phyloP scores from a whole-genome alignment of 2,113 vertebrate genomes.

The Macquaria australasica region DNA sequence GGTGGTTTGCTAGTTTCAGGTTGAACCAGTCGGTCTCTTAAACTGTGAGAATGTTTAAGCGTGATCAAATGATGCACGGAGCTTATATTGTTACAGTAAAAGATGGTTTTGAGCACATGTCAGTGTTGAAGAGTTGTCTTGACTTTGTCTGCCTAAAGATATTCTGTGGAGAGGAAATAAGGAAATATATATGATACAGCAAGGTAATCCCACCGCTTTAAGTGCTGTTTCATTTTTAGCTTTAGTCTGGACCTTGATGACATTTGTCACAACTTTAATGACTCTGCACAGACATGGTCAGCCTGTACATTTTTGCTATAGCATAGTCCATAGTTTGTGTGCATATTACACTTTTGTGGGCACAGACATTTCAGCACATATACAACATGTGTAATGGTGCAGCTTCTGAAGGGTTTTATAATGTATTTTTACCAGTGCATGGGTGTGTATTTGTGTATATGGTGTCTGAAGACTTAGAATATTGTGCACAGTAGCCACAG shows the following conservation, averaged over 20 bases:
- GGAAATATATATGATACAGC: neutral
- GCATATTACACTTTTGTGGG: neutral
- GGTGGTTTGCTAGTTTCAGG: neutral
- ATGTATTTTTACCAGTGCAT: neutral
- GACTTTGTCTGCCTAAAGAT: neutral
- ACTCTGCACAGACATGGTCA: neutral
- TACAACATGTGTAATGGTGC: neutral
- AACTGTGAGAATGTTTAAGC: neutral
- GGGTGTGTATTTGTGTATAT: neutral
- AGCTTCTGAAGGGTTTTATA: neutral
- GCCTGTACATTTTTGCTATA: neutral
- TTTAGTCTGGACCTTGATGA: neutral
- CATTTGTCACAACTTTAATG: neutral
- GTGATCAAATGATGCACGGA: neutral
- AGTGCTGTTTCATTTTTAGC: neutral
- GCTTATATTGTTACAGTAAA: neutral
- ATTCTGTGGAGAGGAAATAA: neutral
- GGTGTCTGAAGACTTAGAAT: neutral
- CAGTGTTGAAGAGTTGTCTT: neutral
- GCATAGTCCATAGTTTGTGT: neutral
- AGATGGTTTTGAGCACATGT: neutral
- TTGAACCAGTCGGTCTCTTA: neutral
- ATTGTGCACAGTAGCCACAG: neutral
- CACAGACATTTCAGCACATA: neutral
- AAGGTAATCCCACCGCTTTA: neutral